Evolutionary conservation across 1,140 invertebrate genomes (phyloP).

Genomic region (Meloidogyne exigua): DNA sequence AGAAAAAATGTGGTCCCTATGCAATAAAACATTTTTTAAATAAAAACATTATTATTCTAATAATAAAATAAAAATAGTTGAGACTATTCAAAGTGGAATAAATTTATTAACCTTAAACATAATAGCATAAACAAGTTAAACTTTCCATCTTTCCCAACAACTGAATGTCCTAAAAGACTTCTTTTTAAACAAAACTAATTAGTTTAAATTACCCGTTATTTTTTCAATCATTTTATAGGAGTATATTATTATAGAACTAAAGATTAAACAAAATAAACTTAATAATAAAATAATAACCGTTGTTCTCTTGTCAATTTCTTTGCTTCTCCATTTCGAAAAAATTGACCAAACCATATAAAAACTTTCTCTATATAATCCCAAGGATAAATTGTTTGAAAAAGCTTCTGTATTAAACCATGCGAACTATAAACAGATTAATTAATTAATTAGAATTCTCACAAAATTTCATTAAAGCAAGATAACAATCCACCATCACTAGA

Average conservation of each 20-base stretch:
- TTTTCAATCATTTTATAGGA: conserved; percentile 68
- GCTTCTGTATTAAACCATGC: conserved; percentile 64
- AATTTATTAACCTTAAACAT: conserved; percentile 73
- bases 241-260: conserved; percentile 63
- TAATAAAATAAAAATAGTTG: too few relatives aligned
- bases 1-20: conserved; percentile 85
- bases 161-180: conserved; percentile 71
- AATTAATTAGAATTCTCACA: background rate
- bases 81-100: too few relatives aligned
- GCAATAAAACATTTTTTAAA: background rate
- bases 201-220: conserved; percentile 70
- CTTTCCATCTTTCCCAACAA: conserved; percentile 93
- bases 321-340: conserved; percentile 53
- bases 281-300: conserved; percentile 8
- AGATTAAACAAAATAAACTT: background rate
- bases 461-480: conserved; percentile 74
- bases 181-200: background rate
- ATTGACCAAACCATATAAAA: conserved; percentile 53
- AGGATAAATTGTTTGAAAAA: conserved; percentile 91
- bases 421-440: conserved; percentile 2
- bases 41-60: conserved; percentile 19
- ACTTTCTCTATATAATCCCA: conserved; percentile 84
- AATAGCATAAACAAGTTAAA: conserved; percentile 94
- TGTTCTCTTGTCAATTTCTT: conserved; percentile 57
- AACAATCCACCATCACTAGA: conserved; percentile 85